phyloP scores from a whole-genome alignment of 1,140 invertebrate species.

The Asobara japonica region DNA sequence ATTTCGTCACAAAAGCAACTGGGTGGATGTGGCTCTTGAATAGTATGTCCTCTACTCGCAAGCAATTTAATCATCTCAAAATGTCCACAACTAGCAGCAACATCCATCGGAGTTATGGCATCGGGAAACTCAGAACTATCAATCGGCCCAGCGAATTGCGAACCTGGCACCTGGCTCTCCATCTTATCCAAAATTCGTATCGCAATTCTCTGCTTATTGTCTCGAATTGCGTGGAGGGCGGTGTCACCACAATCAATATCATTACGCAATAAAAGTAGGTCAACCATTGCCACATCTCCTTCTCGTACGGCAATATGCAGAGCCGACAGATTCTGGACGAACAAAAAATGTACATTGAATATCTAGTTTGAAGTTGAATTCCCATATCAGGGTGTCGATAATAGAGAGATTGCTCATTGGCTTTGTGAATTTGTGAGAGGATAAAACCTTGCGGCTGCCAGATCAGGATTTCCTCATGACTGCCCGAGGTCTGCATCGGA shows the following conservation, averaged over 20 bases:
- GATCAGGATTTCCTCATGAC: too few species aligned
- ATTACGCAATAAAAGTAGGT: conserved; percentile 64
- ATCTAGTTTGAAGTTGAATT: too few species aligned
- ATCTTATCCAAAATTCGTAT: conserved; percentile 65
- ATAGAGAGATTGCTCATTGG: too few species aligned
- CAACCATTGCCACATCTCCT: conserved; percentile 65
- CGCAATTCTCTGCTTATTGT: conserved; percentile 65
- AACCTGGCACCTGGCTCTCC: conserved; percentile 61
- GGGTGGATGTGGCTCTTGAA: conserved; percentile 71
- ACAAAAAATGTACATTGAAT: neutral
- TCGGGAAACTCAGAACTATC: conserved; percentile 73
- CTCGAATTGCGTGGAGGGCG: conserved; percentile 67
- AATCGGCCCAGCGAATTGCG: conserved; percentile 65
- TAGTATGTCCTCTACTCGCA: conserved; percentile 68
- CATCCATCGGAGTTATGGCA: conserved; percentile 76
- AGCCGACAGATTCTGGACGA: conserved; percentile 64
- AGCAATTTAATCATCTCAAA: conserved; percentile 76
- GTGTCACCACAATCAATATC: conserved; percentile 69
- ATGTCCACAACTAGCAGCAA: conserved; percentile 77
- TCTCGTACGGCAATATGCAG: conserved; percentile 68
- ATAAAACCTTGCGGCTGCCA: too few species aligned
- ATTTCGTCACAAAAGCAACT: conserved; percentile 70
- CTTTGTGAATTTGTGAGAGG: too few species aligned
- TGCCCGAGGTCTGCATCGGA: too few species aligned
- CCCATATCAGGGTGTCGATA: too few species aligned